Percentiles rank a stretch among this genome's conserved stretches.
Conservation (phyloP, 2,888 invertebrate genomes). For the Salticus scenicus region DNA sequence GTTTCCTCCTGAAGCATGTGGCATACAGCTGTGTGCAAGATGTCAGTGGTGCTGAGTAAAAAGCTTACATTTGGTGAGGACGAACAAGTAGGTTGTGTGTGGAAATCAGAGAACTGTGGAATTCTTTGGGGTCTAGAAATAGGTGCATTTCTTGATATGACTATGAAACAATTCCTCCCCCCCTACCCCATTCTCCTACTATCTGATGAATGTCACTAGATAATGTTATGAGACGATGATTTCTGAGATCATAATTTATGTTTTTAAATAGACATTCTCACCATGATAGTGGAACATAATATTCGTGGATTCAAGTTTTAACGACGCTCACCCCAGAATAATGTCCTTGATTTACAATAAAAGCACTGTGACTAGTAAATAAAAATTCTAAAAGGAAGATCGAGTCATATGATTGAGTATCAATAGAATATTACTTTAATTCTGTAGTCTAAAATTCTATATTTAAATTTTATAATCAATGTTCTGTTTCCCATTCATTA, state of each 20-base stretch:
- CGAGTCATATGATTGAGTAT: too few species aligned
- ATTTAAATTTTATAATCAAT: too few species aligned
- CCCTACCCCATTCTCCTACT: neutral
- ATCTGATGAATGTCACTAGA: neutral
- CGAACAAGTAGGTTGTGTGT: constrained; percentile 26
- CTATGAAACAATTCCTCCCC: neutral
- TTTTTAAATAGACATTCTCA: neutral
- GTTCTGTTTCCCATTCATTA: too few species aligned
- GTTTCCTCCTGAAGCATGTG: constrained; percentile 43
- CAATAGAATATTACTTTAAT: too few species aligned
- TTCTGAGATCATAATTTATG: neutral
- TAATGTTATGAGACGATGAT: neutral
- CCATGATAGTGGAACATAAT: neutral
- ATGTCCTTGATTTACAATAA: too few species aligned
- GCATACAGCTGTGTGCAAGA: constrained; percentile 45
- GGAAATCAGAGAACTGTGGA: constrained; percentile 4
- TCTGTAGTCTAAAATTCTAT: too few species aligned
- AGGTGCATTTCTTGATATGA: neutral
- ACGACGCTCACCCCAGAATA: neutral
- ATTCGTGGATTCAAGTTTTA: neutral
- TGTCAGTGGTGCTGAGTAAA: constrained; percentile 31
- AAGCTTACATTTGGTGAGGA: neutral
- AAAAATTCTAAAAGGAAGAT: too few species aligned
- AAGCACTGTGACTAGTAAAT: too few species aligned
- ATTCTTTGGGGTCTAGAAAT: constrained; percentile 10